These are phyloP conservation scores for Caranx ignobilis DNA, from an alignment of 2,113 vertebrate species.

Conservation along the genomic window DNA sequence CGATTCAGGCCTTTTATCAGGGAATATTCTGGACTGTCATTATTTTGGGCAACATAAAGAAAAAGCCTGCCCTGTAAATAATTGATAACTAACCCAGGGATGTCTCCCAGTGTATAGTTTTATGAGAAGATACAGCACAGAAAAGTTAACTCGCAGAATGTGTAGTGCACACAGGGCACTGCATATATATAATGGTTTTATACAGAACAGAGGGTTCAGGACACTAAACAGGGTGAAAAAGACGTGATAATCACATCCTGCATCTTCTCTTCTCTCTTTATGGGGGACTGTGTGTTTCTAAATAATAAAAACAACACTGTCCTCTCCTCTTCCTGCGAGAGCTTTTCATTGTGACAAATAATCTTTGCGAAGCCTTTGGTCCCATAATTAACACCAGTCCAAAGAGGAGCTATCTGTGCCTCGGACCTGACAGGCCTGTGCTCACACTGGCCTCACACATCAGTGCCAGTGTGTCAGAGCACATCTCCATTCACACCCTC, in stretches of 20 bases:
- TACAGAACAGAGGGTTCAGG: background rate
- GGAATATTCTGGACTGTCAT: slow-evolving; percentile 50
- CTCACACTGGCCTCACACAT: slow-evolving; percentile 54
- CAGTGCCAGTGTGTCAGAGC: slow-evolving; percentile 55
- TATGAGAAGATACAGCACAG: slow-evolving; percentile 23
- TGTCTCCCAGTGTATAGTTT: slow-evolving; percentile 42
- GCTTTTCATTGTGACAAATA: slow-evolving; percentile 51
- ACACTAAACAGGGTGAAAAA: background rate
- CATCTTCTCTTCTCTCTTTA: slow-evolving; percentile 5
- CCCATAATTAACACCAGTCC: slow-evolving; percentile 59
- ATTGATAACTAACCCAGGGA: slow-evolving; percentile 54
- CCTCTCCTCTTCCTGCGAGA: slow-evolving; percentile 29
- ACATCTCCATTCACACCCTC: slow-evolving; percentile 55
- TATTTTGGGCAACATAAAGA: slow-evolving; percentile 63
- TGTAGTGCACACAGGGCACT: background rate
- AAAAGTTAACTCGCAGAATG: slow-evolving; percentile 21
- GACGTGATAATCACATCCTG: background rate
- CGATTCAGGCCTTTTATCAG: slow-evolving; percentile 61
- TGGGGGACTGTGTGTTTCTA: background rate
- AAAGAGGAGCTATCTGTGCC: slow-evolving; percentile 49
- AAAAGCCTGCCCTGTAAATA: slow-evolving; percentile 67
- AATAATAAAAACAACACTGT: background rate
- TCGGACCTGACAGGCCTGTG: slow-evolving; percentile 39
- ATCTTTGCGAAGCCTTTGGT: slow-evolving; percentile 56
- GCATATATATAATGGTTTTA: slow-evolving; percentile 13